Evolutionary conservation across 2,888 invertebrate genomes (phyloP).

Genomic region (Elegia similella): DNA sequence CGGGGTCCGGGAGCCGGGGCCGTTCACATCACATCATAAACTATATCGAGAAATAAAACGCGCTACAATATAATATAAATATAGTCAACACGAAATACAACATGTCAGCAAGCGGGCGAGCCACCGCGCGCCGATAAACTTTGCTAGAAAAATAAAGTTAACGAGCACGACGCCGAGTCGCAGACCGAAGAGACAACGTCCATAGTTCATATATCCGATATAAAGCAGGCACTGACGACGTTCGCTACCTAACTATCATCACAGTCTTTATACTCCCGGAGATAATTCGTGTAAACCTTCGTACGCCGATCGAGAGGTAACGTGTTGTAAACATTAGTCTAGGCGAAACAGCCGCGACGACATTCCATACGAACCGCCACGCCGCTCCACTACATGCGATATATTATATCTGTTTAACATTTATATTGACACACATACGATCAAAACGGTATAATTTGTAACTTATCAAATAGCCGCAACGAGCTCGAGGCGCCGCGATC

Average conservation of each 20-base stretch:
- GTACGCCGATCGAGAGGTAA: conserved; percentile 34
- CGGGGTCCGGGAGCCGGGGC: conserved; percentile 6
- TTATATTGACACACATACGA: conserved; percentile 34
- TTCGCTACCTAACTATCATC: conserved; percentile 29
- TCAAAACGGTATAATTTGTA: conserved; percentile 28
- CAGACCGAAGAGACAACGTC: conserved; percentile 20
- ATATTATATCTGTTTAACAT: conserved; percentile 37
- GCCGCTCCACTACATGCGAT: conserved; percentile 11
- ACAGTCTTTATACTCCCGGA: conserved; percentile 35
- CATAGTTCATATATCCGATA: conserved; percentile 28
- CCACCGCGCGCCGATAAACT: conserved; percentile 24
- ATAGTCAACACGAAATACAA: conserved; percentile 39
- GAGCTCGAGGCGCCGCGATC: conserved; percentile 22
- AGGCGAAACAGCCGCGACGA: conserved; percentile 19
- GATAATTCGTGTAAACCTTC: conserved; percentile 28
- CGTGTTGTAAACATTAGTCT: conserved; percentile 37
- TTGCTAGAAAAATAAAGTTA: conserved; percentile 40
- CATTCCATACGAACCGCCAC: conserved; percentile 2
- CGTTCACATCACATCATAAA: conserved; percentile 28
- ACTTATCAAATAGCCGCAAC: conserved; percentile 21
- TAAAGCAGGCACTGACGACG: conserved; percentile 32
- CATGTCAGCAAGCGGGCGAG: conserved; percentile 20
- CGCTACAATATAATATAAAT: conserved; percentile 36
- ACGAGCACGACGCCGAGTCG: conserved; percentile 24
- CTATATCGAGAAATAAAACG: conserved; percentile 38